Evolutionary conservation across 2,888 invertebrate genomes (phyloP).

Genomic region (Exephanes ischioxanthus): DNA sequence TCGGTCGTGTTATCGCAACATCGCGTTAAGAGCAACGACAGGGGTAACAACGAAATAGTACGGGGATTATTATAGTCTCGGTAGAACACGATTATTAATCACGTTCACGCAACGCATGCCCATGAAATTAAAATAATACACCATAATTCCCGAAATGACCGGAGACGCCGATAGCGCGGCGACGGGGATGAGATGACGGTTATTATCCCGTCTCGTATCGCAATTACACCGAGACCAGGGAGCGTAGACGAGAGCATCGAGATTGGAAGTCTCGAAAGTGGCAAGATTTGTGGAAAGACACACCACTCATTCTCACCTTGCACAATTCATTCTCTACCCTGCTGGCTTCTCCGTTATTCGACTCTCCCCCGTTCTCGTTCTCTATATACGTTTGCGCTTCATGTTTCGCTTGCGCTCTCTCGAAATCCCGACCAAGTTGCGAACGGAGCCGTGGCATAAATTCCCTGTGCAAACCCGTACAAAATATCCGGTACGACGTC

Average conservation of each 20-base stretch:
- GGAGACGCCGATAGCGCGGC: not conserved
- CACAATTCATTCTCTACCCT: constrained; percentile 41
- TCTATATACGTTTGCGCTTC: constrained; percentile 21
- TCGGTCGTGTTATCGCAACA: too few relatives aligned
- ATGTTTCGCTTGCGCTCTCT: constrained; percentile 21
- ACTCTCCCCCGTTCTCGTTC: not conserved
- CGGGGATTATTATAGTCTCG: not conserved
- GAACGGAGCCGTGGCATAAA: constrained; percentile 44
- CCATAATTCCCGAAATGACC: not conserved
- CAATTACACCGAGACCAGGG: constrained; percentile 29
- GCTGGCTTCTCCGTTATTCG: constrained; percentile 28
- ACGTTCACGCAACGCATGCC: not conserved
- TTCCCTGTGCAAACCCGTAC: constrained; percentile 50
- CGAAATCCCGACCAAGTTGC: constrained; percentile 3
- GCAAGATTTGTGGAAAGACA: constrained; percentile 76
- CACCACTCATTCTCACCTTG: constrained; percentile 35
- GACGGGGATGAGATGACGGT: not conserved
- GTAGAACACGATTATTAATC: not conserved
- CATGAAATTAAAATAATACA: not conserved
- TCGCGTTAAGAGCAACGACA: too few relatives aligned
- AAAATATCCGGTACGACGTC: constrained; percentile 29
- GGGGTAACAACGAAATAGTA: not conserved
- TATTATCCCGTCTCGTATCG: constrained; percentile 2
- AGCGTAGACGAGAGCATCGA: constrained; percentile 14
- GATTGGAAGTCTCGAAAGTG: constrained; percentile 66